Base-by-base conservation (phyloP, 1,140 invertebrate species). In the Pogonognathellus flavescens region DNA sequence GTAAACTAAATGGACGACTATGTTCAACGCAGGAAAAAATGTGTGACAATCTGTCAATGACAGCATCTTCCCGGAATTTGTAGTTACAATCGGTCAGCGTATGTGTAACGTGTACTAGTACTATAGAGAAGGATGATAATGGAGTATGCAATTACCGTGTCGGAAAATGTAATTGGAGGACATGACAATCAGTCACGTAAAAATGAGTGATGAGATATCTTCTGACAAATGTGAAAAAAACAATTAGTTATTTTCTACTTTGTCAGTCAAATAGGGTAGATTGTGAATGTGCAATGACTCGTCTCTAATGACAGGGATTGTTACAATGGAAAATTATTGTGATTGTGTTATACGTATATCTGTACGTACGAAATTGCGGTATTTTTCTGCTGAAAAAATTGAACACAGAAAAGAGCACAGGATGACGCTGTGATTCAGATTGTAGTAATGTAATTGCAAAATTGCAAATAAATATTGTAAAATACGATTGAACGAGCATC, bases 241-340 rank as follows among this genome's bases (percentile, higher is more conserved):
- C 25, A 76, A 76, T 66, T 20, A 66, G 62, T 66, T 66, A 66
- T 66, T 41, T 76, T 76, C 70, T 76, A 31, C 41, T 76, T 76
- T 76, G 70, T 76, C 70, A 50, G 41, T 41, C 70, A 76, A 76
- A 76, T 76, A 76, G 70, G 70, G 70, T 76, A 31, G 31, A 76
- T 76, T 76, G 70, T 76, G 14, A 76, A 76, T 76, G 70, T 76
- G 70, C 70, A 76, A 76, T 76, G 70, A 76, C 70, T 76, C 70
- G 70, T n/a, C 70, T 76, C 70, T 76, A 76, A 76, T 76, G 31
- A 31, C 41, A n/a, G 41, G 31, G 31, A 76, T 76, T 76, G 70
- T 50, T 76, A 49, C 49, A 49, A 49, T 8, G 22, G 14, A 76
- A n/a, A 31, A 76, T 76, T 50, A 76, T 76, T 49, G 13, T 76